Conservation (phyloP, 2,797 vertebrate genomes). For the Tenualosa thibaudeaui region DNA sequence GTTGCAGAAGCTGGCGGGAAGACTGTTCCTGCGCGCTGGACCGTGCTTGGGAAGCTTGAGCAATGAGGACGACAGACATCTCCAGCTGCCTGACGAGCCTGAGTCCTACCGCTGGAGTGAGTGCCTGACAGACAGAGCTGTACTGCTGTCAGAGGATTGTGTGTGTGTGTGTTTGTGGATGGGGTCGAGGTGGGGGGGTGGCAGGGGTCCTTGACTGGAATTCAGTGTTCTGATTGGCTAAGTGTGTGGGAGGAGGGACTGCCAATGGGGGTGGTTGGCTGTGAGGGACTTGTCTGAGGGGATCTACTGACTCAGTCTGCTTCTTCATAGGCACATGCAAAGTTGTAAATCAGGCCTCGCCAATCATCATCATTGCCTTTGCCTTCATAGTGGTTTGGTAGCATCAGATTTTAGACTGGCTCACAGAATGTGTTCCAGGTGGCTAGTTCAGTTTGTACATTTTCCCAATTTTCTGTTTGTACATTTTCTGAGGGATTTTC, state of each 20-base stretch:
- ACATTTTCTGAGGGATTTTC: background rate
- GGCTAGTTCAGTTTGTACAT: background rate
- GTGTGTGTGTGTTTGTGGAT: background rate
- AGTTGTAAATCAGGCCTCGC: background rate
- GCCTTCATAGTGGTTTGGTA: background rate
- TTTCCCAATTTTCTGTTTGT: too few relatives aligned
- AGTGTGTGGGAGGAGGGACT: background rate
- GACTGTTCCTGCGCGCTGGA: conserved; percentile 71
- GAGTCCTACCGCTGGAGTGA: conserved; percentile 70
- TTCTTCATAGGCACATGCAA: background rate
- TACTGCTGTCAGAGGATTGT: background rate
- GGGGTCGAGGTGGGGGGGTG: background rate
- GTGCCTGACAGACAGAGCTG: conserved; percentile 43
- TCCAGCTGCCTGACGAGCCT: conserved; percentile 69
- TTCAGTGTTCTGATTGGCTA: background rate
- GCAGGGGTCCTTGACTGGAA: background rate
- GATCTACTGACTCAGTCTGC: background rate
- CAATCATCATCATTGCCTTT: background rate
- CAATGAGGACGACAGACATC: conserved; percentile 58
- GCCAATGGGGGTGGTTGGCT: background rate
- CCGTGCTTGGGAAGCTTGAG: conserved; percentile 65
- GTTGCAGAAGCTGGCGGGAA: conserved; percentile 73
- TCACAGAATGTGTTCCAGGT: background rate
- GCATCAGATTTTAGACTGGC: background rate
- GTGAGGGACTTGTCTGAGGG: background rate